Conservation (phyloP, 2,888 invertebrate species). For the Tipula lateralis region DNA sequence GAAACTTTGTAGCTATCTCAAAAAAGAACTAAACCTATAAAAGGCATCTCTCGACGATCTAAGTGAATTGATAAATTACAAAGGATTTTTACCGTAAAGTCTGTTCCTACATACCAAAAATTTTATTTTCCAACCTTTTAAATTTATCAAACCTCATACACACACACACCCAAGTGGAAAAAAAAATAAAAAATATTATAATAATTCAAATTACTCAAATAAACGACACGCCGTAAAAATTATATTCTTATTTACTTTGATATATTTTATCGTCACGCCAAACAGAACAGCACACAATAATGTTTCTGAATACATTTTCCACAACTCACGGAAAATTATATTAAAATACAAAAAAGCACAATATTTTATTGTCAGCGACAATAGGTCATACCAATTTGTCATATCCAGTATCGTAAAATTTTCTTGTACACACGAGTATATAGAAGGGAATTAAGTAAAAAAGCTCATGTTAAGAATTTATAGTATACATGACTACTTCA, state of each 20-base stretch:
- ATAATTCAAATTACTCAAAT: conserved; percentile 5
- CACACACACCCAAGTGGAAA: neutral
- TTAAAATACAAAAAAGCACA: neutral
- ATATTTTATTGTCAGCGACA: conserved; percentile 24
- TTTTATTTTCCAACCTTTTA: neutral
- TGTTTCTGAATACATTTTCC: neutral
- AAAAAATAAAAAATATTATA: neutral
- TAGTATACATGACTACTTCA: neutral
- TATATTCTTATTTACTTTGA: conserved; percentile 24
- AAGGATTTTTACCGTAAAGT: neutral
- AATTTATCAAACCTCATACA: neutral
- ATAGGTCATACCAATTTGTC: conserved; percentile 24
- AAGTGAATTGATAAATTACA: neutral
- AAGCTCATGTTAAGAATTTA: neutral
- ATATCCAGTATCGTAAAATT: conserved; percentile 1
- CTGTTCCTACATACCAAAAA: neutral
- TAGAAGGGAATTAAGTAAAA: neutral
- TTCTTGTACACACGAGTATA: neutral
- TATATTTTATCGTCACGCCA: conserved; percentile 19
- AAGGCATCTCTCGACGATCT: neutral
- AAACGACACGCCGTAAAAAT: conserved; percentile 19
- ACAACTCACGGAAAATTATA: conserved; percentile 1
- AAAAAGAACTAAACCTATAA: neutral
- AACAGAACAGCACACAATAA: neutral
- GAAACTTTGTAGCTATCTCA: neutral